Evolutionary conservation across 2,888 invertebrate species (phyloP).

Genomic region (Tipula helvola): DNA sequence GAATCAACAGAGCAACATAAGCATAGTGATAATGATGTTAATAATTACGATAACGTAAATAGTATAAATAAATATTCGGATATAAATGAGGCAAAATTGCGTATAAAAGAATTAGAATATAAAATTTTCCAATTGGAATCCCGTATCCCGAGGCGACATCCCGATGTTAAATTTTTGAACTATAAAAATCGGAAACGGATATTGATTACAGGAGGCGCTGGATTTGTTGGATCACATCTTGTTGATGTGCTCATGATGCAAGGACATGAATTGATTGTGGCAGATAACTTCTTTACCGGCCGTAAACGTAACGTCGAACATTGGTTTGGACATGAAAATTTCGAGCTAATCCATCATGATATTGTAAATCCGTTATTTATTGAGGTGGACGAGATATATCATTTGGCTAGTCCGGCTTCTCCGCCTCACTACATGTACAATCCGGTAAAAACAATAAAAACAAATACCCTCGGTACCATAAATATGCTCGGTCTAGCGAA

Average conservation of each 20-base stretch:
- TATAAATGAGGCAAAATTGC: constrained; percentile 23
- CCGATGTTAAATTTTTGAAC: constrained; percentile 82
- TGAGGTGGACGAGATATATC: constrained; percentile 97
- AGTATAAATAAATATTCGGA: background rate
- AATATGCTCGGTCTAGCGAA: constrained; percentile 88
- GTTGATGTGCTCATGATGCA: constrained; percentile 91
- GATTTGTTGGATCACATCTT: constrained; percentile 98
- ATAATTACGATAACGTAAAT: constrained; percentile 5
- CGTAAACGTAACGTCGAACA: constrained; percentile 94
- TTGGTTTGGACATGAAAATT: constrained; percentile 98
- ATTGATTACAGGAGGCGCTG: constrained; percentile 88
- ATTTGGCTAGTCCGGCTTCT: constrained; percentile 96
- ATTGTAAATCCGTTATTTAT: constrained; percentile 95
- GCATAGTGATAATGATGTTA: background rate
- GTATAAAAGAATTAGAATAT: constrained; percentile 54
- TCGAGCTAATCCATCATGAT: constrained; percentile 97
- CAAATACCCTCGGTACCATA: constrained; percentile 88
- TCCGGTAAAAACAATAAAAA: constrained; percentile 98
- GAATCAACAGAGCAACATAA: constrained; percentile 5
- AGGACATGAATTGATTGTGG: constrained; percentile 93
- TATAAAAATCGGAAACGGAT: constrained; percentile 88
- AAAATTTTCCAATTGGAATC: constrained; percentile 60
- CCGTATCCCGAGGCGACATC: constrained; percentile 70
- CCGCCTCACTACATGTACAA: constrained; percentile 99
- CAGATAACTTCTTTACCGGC: constrained; percentile 97